Conservation (phyloP, 2,797 vertebrate species). For the Sebastes melanostomus region DNA sequence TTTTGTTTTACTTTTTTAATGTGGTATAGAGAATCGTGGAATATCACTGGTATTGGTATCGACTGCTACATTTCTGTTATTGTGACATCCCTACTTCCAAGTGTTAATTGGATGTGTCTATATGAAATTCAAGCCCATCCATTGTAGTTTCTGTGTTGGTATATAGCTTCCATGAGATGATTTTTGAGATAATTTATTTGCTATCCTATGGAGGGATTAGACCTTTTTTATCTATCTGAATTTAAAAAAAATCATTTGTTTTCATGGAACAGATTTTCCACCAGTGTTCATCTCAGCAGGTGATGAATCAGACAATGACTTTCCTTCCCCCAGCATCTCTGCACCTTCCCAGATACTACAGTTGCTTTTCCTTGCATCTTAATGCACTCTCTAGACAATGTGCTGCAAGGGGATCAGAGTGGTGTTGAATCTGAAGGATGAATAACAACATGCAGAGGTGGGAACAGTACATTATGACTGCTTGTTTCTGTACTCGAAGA, state of each 20-base stretch:
- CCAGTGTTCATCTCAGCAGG: conserved; percentile 40
- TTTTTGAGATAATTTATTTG: conserved; percentile 13
- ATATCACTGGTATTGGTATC: no score
- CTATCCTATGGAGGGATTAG: not conserved
- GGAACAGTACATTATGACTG: conserved; percentile 15
- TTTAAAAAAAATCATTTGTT: conserved; percentile 38
- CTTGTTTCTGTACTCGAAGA: not conserved
- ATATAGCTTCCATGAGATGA: conserved; percentile 8
- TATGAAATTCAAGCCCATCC: not conserved
- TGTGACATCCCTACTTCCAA: not conserved
- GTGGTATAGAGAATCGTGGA: no score
- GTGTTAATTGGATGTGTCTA: conserved; percentile 4
- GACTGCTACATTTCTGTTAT: no score
- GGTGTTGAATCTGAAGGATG: conserved; percentile 17
- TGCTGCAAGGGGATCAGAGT: conserved; percentile 4
- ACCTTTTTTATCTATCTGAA: conserved; percentile 28
- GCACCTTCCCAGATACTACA: conserved; percentile 13
- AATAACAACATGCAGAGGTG: conserved; percentile 13
- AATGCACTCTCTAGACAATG: conserved; percentile 42
- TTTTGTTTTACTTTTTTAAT: no score
- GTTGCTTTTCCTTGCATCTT: conserved; percentile 55
- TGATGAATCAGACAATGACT: conserved; percentile 71
- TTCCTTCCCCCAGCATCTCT: conserved; percentile 41
- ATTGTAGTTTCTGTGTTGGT: not conserved
- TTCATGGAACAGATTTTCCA: conserved; percentile 42